These are phyloP conservation scores for Scaptomyza graminum DNA, from an alignment of 1,140 invertebrate species.

Conservation along the genomic window DNA sequence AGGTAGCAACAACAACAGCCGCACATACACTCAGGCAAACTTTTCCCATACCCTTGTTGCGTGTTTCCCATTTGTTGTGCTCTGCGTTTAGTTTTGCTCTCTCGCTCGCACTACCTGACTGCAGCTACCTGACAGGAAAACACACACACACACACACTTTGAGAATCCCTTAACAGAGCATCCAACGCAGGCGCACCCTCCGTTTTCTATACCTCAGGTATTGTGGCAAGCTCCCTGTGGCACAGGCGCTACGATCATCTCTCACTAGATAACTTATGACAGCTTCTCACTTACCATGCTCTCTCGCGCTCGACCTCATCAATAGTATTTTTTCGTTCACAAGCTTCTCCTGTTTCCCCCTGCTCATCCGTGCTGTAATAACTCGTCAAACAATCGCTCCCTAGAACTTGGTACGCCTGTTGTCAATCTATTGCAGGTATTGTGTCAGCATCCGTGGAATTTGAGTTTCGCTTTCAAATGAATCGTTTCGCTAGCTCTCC, in stretches of 20 bases:
- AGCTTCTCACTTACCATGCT: conserved; percentile 42
- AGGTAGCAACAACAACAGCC: conserved; percentile 58
- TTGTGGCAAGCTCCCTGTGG: conserved; percentile 38
- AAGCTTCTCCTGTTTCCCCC: conserved; percentile 58
- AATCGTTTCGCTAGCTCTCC: conserved; percentile 29
- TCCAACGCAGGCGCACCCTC: conserved; percentile 66
- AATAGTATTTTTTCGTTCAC: conserved; percentile 2
- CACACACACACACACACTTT: conserved; percentile 27
- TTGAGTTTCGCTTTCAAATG: conserved; percentile 41
- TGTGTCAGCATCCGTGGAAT: conserved; percentile 36
- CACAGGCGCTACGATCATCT: conserved; percentile 18
- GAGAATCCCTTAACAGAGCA: conserved; percentile 21
- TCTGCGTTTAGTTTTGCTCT: conserved; percentile 20
- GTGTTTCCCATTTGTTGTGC: conserved; percentile 68
- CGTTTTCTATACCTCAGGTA: conserved; percentile 9
- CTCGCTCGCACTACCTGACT: conserved; percentile 25
- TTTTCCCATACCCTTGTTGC: conserved; percentile 80
- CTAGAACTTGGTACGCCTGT: conserved; percentile 16
- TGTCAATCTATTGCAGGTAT: conserved; percentile 49
- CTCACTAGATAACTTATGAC: conserved; percentile 69
- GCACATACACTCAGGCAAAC: conserved; percentile 16
- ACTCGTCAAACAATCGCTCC: conserved; percentile 27
- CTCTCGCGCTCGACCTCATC: conserved; percentile 9
- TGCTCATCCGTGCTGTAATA: conserved; percentile 43
- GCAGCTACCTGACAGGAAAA: conserved; percentile 25